These are phyloP conservation scores for Artemia sinica DNA, from an alignment of 2,888 invertebrate species.

Conservation along the genomic window DNA sequence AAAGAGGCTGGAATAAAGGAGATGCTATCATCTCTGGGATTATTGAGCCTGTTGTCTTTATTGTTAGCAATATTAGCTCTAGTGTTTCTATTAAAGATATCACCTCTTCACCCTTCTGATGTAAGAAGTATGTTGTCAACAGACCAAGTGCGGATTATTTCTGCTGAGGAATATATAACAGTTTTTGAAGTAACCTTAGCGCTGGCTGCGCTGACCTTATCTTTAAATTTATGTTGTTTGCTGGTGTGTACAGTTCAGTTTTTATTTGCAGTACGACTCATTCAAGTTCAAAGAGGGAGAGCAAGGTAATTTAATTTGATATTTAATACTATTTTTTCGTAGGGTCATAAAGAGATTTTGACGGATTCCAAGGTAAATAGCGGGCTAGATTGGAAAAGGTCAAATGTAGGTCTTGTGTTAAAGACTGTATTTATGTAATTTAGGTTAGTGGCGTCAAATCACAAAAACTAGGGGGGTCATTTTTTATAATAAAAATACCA, in stretches of 20 bases:
- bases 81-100: conserved; percentile 66
- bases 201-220: conserved; percentile 67
- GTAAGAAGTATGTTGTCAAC: conserved; percentile 39
- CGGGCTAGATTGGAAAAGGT: no score
- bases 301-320: conserved; percentile 38
- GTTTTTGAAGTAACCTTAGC: conserved; percentile 83
- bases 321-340: no score
- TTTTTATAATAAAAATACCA: no score
- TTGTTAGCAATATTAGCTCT: conserved; percentile 63
- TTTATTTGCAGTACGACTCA: conserved; percentile 76
- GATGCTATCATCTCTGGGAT: conserved; percentile 63
- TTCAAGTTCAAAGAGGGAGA: conserved; percentile 63
- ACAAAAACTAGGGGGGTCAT: no score
- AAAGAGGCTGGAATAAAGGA: conserved; percentile 49
- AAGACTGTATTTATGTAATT: no score
- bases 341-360: no score
- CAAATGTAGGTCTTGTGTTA: no score
- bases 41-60: conserved; percentile 67
- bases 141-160: conserved; percentile 41
- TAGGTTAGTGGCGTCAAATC: no score
- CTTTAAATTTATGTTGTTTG: conserved; percentile 72
- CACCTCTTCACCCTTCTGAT: conserved; percentile 41
- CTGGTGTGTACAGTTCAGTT: conserved; percentile 86
- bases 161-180: conserved; percentile 61
- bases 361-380: no score